These are phyloP conservation scores for Sciurus niger DNA, from an alignment of 2,113 vertebrate genomes.

Conservation along the genomic window DNA sequence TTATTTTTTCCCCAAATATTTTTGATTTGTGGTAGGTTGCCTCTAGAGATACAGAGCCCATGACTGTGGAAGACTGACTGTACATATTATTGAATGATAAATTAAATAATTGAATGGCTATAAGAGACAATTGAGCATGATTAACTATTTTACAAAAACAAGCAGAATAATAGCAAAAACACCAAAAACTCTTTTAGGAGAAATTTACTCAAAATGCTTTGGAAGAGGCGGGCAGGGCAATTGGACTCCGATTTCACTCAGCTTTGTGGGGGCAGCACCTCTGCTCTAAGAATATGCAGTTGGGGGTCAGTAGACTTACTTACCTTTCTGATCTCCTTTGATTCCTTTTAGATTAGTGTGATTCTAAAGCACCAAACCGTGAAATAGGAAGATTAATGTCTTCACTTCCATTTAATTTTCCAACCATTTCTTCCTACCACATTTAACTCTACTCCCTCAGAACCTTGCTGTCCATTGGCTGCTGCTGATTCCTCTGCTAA, in stretches of 20 bases:
- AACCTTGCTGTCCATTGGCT: not conserved
- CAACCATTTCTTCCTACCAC: no score
- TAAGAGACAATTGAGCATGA: not conserved
- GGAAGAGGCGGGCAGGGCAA: not conserved
- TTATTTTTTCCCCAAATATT: not conserved
- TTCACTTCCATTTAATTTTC: not conserved
- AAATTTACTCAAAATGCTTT: not conserved
- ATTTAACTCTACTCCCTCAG: not conserved
- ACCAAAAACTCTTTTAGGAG: not conserved
- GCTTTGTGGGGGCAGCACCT: not conserved
- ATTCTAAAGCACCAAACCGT: not conserved
- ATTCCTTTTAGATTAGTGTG: conserved; percentile 30
- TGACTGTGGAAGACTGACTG: no score
- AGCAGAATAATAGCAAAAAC: not conserved
- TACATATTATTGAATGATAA: not conserved
- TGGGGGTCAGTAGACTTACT: not conserved
- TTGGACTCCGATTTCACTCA: not conserved
- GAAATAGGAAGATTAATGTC: conserved; percentile 46
- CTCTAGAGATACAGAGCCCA: no score
- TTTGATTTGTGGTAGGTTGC: not conserved
- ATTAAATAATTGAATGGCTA: not conserved
- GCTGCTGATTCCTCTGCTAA: no score
- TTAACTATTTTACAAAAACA: not conserved
- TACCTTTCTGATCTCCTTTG: not conserved
- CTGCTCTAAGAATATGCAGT: not conserved